Evolutionary conservation across 1,140 invertebrate species (phyloP), one percentile per base, ranked within the genome.

Genomic region (Drosophila pectinifera): DNA sequence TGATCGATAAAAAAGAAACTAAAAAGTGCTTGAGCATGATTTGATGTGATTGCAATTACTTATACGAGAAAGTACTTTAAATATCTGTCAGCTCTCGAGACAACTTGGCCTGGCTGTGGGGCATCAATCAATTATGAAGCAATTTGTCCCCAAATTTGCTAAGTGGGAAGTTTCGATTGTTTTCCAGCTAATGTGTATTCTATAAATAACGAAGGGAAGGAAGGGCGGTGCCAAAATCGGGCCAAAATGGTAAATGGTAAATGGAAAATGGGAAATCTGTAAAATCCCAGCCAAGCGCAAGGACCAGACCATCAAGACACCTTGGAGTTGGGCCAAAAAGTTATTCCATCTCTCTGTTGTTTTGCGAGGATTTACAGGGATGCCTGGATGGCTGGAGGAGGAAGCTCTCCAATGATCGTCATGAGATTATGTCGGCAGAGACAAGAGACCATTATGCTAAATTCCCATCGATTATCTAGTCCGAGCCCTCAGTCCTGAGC

Each of bases 81-180:
- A 53, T 68, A 68, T 65, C 16, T 43, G 45, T 67, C 45, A 53
- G 46, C 28, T 39, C n/a, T 42, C 16, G 22, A 43, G 42, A 41
- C 69, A 56, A 55, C 69, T 64, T 56, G 41, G 22, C 26, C 24
- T 38, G 14, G 14, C 45, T 43, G 5, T 46, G 76, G 65, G 48
- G 75, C 77, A 89, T 89, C 84, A 89, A 89, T 89, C 84, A 89
- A 89, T 89, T 89, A 89, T 89, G 84, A 78, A 89, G 74, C 84
- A 84, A 89, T 89, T 89, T 89, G 81, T 84, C 58, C 73, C 31
- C 64, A 70, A 57, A 70, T 70, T 53, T 57, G 67, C 67, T 56
- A 56, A 57, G 51, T 72, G 68, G 88, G 53, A 88, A 43, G 41
- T 80, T 75, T 73, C 81, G 73, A 78, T 89, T 83, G 72, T 86